phyloP scores from a whole-genome alignment of 2,113 vertebrate genomes.

The Albula goreensis region DNA sequence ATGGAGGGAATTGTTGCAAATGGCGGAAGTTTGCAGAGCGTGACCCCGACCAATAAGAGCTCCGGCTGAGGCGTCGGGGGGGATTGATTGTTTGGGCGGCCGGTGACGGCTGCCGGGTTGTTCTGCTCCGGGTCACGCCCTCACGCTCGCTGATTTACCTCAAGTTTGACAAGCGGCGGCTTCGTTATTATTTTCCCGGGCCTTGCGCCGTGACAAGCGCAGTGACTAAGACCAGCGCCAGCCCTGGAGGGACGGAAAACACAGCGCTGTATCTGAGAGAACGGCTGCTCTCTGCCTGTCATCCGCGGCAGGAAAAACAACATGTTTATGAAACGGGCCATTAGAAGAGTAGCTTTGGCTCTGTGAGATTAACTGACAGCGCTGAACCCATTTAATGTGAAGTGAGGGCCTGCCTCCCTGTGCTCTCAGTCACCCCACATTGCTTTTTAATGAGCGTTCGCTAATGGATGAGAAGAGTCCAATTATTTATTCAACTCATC shows the following conservation, averaged over 20 bases:
- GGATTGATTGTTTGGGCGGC: too few relatives aligned
- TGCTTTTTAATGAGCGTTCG: neutral
- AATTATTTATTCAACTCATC: neutral
- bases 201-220: conserved; percentile 50
- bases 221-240: conserved; percentile 47
- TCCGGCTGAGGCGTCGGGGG: too few relatives aligned
- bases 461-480: neutral
- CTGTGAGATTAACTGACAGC: too few relatives aligned
- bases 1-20: neutral
- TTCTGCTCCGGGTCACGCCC: too few relatives aligned
- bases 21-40: too few relatives aligned
- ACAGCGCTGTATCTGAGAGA: too few relatives aligned
- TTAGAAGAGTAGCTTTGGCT: too few relatives aligned
- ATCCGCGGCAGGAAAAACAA: neutral
- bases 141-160: neutral
- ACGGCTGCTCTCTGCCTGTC: too few relatives aligned
- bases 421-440: too few relatives aligned
- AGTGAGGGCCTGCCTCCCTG: neutral
- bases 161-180: conserved; percentile 37
- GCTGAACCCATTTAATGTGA: neutral
- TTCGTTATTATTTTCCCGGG: conserved; percentile 54
- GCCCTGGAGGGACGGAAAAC: conserved; percentile 42
- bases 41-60: neutral
- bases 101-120: too few relatives aligned
- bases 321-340: too few relatives aligned